These are phyloP conservation scores for Pterocles burchelli DNA, from an alignment of 2,113 vertebrate genomes.

Conservation along the genomic window DNA sequence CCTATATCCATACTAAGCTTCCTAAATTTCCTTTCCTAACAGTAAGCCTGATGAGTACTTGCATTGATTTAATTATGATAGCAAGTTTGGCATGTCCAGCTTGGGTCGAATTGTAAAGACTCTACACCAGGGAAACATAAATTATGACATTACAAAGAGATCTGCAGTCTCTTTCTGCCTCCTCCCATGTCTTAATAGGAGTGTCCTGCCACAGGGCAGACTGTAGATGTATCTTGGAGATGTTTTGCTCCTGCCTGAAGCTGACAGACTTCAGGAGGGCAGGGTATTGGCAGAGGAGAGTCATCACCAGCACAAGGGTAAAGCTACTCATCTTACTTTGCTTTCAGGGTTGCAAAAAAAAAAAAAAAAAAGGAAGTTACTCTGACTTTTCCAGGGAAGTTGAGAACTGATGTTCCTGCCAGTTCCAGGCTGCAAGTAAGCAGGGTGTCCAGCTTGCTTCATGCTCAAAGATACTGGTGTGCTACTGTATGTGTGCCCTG, in stretches of 20 bases:
- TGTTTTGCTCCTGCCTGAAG: neutral
- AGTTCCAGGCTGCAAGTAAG: neutral
- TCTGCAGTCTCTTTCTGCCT: neutral
- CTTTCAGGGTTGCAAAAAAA: neutral
- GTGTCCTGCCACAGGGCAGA: neutral
- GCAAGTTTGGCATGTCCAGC: neutral
- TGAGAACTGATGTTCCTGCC: neutral
- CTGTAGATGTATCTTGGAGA: neutral
- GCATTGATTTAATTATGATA: neutral
- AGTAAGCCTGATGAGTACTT: neutral
- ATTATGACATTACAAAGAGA: neutral
- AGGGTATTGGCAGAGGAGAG: neutral
- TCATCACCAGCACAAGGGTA: neutral
- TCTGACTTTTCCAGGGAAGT: neutral
- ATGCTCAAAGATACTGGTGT: neutral
- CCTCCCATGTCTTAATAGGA: neutral
- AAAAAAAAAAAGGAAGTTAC: neutral
- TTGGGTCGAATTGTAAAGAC: neutral
- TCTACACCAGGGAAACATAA: neutral
- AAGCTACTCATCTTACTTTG: neutral
- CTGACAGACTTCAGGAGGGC: neutral
- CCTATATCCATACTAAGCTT: neutral
- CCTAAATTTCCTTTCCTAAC: neutral
- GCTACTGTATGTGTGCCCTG: accelerated
- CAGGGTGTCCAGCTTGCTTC: neutral